Conservation (phyloP, 1,140 invertebrate species). For the Leptopilina boulardi region DNA sequence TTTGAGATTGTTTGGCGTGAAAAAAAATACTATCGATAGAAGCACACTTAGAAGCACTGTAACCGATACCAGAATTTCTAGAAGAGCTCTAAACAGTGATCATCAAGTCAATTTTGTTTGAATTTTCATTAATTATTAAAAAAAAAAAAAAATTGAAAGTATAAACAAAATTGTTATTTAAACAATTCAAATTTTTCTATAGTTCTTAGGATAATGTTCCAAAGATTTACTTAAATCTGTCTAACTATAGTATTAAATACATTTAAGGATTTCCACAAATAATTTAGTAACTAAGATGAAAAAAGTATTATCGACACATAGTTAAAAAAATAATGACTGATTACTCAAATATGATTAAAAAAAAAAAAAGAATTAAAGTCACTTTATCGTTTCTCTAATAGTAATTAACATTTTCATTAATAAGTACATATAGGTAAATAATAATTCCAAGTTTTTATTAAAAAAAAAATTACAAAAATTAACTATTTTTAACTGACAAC, state of each 20-base stretch:
- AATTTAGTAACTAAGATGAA: neutral
- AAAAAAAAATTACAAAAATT: no score
- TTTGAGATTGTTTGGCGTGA: slow-evolving; percentile 79
- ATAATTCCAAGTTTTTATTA: no score
- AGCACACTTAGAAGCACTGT: slow-evolving; percentile 76
- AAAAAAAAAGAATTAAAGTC: neutral
- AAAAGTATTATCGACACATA: slow-evolving; percentile 5
- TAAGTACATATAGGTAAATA: no score
- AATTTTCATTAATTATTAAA: slow-evolving; percentile 37
- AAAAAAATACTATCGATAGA: slow-evolving; percentile 68
- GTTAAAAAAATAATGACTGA: neutral
- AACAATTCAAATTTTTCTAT: slow-evolving; percentile 2
- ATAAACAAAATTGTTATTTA: no score
- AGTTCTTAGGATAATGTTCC: neutral
- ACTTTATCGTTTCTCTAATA: neutral
- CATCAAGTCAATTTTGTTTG: slow-evolving; percentile 71
- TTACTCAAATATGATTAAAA: neutral
- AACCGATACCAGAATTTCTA: slow-evolving; percentile 65
- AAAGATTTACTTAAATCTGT: neutral
- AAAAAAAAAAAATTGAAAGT: no score
- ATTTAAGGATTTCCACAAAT: neutral
- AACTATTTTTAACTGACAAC: no score
- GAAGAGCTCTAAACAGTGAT: slow-evolving; percentile 69
- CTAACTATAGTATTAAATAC: slow-evolving; percentile 10
- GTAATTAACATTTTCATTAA: neutral